Base-by-base conservation (phyloP, 2,113 vertebrate genomes). In the Puffinus mauretanicus region DNA sequence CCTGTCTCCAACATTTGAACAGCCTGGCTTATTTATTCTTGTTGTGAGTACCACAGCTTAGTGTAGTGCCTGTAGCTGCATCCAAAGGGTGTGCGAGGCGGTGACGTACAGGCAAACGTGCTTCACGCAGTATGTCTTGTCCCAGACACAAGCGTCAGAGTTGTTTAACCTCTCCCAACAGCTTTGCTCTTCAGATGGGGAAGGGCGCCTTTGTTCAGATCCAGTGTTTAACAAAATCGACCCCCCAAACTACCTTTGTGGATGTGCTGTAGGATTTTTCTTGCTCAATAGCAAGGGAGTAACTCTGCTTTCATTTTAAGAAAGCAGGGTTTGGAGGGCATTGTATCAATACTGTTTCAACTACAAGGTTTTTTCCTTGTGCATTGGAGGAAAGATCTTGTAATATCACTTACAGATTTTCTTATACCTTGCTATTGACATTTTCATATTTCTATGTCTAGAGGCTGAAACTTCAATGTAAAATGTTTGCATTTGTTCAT, bases 401-500 rank as follows among this genome's bases (percentile, higher is more conserved):
- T 96, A 60, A 89, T 94, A 98, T 96, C 93, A 95, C 77, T 84
- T 75, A 91, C 90, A 91, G 91, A 81, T 98, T 98, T 98, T 98
- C 97, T 98, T 98, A 96, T 93, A 95, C 97, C 98, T 98, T 98
- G 98, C 97, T 98, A 97, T 98, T 97, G 97, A 93, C 96, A 71
- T 95, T 97, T 96, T 98, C 96, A 96, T 98, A 96, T 98, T 98
- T 98, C 97, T 98, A 84, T 98, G 98, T 98, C 97, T 98, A 98
- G 98, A 97, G 97, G 96, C 96, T 98, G 97, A 97, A 97, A 96
- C 80, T 97, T 96, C 96, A 96, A 14, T 97, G 98, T 98, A 94
- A 96, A 96, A 98, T 99, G 99, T 99, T 99, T 98, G 98, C 98
- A 99, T 98, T 99, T 97, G 98, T 98, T 98, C 98, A 96, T 98